Evolutionary conservation across 2,888 invertebrate genomes (phyloP).

Genomic region (Spicauda simplicius): DNA sequence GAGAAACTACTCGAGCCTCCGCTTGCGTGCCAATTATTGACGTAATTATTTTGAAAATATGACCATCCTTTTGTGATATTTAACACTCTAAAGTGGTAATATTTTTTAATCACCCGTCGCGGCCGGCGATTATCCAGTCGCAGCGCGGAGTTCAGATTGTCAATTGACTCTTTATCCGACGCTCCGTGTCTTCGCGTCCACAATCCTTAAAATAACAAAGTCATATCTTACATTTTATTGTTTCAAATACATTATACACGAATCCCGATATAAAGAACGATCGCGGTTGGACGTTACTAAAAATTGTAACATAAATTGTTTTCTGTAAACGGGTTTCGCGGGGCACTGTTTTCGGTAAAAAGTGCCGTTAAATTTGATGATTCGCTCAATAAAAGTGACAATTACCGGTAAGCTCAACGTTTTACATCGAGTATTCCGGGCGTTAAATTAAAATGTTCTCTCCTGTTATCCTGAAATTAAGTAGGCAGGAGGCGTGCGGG

Average conservation of each 20-base stretch:
- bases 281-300: not conserved
- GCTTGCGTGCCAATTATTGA: slow-evolving; percentile 82
- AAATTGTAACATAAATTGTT: slow-evolving; percentile 4
- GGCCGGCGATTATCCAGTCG: slow-evolving; percentile 61
- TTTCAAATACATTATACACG: slow-evolving; percentile 22
- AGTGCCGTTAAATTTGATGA: not conserved
- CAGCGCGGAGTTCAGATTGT: slow-evolving; percentile 62
- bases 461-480: slow-evolving; percentile 26
- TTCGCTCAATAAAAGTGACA: not conserved
- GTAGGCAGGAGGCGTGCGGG: slow-evolving; percentile 22
- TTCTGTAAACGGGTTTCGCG: too few relatives aligned
- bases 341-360: slow-evolving; percentile 7
- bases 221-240: slow-evolving; percentile 25
- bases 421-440: slow-evolving; percentile 9
- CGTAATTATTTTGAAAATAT: slow-evolving; percentile 84
- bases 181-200: slow-evolving; percentile 49
- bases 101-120: slow-evolving; percentile 70
- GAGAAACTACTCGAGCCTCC: slow-evolving; percentile 54
- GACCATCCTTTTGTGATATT: slow-evolving; percentile 75
- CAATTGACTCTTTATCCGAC: slow-evolving; percentile 70
- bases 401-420: not conserved
- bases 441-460: slow-evolving; percentile 40
- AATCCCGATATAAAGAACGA: not conserved
- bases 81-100: slow-evolving; percentile 71
- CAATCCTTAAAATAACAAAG: slow-evolving; percentile 27